Base-by-base conservation (phyloP, 2,113 vertebrate species). In the Glaucomys volans region DNA sequence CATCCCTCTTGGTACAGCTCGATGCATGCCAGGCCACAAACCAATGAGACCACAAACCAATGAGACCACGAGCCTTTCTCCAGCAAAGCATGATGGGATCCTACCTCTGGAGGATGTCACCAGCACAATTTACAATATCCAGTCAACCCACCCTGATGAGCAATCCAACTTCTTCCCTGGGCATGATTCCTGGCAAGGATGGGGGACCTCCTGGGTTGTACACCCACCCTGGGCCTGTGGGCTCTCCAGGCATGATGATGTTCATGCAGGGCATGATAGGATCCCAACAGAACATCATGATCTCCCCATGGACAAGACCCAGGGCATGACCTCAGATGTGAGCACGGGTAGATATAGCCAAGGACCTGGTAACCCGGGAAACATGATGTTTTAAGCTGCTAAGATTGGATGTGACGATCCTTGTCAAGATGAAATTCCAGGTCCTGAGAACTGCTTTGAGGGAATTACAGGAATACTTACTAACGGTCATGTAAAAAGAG, bases 271-370 rank as follows among this genome's bases (percentile, higher is more conserved):
- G 99, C 95, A 99, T 99, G 99, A 99, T 99, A 93, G 99, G 99
- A 98, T 99, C 99, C 98, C 99, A 99, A 99, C 99, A 99, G 98
- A 99, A 99, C 99, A 99, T 99, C 99, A 99, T 99, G 99, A 99
- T 99, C 98, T 99, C 99, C 83, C 99, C 99, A 72, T 99, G 99
- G 98, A 99, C 99, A 99, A 99, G 99, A 99, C 99, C 99, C 99
- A 99, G 96, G 99, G 99, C 93, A 99, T 99, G 99, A 98, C 99
- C 96, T 98, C 99, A 94, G 99, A 99, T 28, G 99, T 99, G 98
- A 99, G 99, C 98, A 99, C 99, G 99, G 99, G 99, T 95, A 99
- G 99, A 94, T 99, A 99, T 98, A 99, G 99, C 99, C 99, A 99
- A 98, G 99, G 99, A 96, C 99, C 99, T 97, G 99, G 99, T 97